Evolutionary conservation across 2,797 vertebrate species (phyloP).

Genomic region (Amblyopsis hoosieri): DNA sequence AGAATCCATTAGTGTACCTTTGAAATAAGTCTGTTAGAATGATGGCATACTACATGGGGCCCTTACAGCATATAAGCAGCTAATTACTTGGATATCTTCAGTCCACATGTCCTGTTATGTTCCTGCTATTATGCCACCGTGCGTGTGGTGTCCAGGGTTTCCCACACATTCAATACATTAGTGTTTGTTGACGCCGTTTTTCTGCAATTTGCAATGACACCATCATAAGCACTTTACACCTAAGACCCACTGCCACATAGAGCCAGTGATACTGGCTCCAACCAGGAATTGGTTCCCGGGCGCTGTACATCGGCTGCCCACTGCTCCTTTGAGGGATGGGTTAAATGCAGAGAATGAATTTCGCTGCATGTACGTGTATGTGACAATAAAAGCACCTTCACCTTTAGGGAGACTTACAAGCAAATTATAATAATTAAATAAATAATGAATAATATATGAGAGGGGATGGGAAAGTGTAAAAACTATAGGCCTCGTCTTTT

Average conservation of each 20-base stretch:
- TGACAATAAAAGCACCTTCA: too few relatives aligned
- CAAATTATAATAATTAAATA: slow-evolving; percentile 71
- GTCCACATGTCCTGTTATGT: slow-evolving; percentile 4
- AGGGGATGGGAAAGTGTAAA: slow-evolving; percentile 47
- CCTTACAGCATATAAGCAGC: too few relatives aligned
- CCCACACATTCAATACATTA: slow-evolving; percentile 11
- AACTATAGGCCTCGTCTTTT: slow-evolving; percentile 30
- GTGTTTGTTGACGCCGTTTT: too few relatives aligned
- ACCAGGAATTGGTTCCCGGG: too few relatives aligned
- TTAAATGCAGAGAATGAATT: too few relatives aligned
- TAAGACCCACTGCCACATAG: background rate
- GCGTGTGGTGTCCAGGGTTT: slow-evolving; percentile 1
- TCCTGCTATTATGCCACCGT: slow-evolving; percentile 1
- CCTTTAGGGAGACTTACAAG: slow-evolving; percentile 25
- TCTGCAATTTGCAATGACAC: slow-evolving; percentile 29
- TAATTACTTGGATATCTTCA: background rate
- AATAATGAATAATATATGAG: slow-evolving; percentile 63
- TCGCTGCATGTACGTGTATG: too few relatives aligned
- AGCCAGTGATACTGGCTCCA: too few relatives aligned
- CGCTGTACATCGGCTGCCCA: too few relatives aligned
- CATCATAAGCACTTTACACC: slow-evolving; percentile 52
- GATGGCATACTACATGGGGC: too few relatives aligned
- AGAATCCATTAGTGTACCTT: slow-evolving; percentile 7
- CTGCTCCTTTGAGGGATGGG: too few relatives aligned
- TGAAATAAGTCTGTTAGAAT: background rate